Percentiles rank a stretch among this genome's conserved stretches.
Evolutionary conservation across 64 coral and sea anemone genomes (phyloP).

Genomic region (Porites lutea): DNA sequence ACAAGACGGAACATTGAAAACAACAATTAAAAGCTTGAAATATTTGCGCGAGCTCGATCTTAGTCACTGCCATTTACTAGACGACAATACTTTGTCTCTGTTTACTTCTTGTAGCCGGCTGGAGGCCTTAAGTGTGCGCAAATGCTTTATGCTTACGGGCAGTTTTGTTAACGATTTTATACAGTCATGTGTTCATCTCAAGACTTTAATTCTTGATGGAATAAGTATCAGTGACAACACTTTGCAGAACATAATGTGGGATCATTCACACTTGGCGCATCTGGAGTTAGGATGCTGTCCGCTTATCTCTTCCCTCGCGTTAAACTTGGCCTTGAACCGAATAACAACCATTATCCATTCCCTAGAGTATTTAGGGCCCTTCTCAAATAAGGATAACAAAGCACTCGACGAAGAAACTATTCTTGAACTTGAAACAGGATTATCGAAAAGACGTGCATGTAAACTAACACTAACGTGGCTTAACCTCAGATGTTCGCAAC

Average conservation of each 20-base stretch:
- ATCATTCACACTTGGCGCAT: conserved; percentile 30
- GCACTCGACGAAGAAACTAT: conserved; percentile 19
- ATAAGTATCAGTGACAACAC: conserved; percentile 54
- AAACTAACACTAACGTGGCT: not conserved
- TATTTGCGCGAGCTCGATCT: conserved; percentile 39
- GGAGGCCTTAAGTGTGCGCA: conserved; percentile 35
- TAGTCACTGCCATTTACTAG: conserved; percentile 49
- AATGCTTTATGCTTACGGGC: conserved; percentile 41
- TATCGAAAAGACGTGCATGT: not conserved
- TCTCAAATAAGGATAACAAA: conserved; percentile 12
- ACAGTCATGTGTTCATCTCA: not conserved
- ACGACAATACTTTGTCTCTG: conserved; percentile 10
- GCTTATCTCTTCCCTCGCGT: conserved; percentile 29
- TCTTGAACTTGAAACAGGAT: not conserved
- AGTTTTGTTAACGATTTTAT: conserved; percentile 30
- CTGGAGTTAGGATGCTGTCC: conserved; percentile 71
- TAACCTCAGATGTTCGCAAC: conserved; percentile 7
- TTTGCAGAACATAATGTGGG: conserved; percentile 50
- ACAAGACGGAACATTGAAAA: conserved; percentile 28
- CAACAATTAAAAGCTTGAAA: conserved; percentile 21
- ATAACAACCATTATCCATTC: not conserved
- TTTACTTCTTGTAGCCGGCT: conserved; percentile 36
- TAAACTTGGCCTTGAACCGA: not conserved
- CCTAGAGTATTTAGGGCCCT: conserved; percentile 53
- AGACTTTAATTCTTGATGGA: conserved; percentile 70